These are phyloP conservation scores for Porites rus DNA, from an alignment of 92 coral and sea anemone species.

Conservation along the genomic window DNA sequence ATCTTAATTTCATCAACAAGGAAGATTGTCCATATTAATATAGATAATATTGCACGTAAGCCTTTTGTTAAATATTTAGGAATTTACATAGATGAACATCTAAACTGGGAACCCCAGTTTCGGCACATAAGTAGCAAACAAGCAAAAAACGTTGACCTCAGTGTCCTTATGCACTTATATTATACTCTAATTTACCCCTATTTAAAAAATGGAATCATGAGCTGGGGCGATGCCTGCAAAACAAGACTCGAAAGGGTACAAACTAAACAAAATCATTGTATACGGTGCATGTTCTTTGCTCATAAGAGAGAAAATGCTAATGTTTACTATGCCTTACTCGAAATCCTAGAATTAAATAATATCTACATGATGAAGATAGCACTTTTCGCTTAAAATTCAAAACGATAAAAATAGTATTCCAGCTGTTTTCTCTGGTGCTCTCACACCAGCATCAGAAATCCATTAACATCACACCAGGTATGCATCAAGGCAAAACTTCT, in stretches of 20 bases:
- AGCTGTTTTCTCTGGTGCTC: not conserved
- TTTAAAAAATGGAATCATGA: constrained; percentile 55
- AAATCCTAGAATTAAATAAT: constrained; percentile 56
- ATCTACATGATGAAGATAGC: constrained; percentile 45
- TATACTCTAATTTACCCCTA: constrained; percentile 40
- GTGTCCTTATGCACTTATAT: constrained; percentile 32
- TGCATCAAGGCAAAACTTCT: too few species aligned
- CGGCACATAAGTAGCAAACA: not conserved
- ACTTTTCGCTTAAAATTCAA: constrained; percentile 47
- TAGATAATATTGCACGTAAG: not conserved
- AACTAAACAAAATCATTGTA: constrained; percentile 56
- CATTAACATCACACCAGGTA: too few species aligned
- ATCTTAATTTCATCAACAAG: not conserved
- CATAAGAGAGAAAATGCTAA: constrained; percentile 41
- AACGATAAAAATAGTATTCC: constrained; percentile 30
- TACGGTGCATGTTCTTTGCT: constrained; percentile 50
- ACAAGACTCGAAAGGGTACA: constrained; percentile 26
- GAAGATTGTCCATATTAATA: not conserved
- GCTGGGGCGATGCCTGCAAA: constrained; percentile 53
- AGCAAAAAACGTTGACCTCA: constrained; percentile 25
- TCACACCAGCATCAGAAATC: too few species aligned
- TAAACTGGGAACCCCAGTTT: not conserved
- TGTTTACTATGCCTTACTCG: constrained; percentile 40
- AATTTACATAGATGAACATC: too few species aligned
- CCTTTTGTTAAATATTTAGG: too few species aligned